Evolutionary conservation across 2,113 vertebrate species (phyloP), one percentile per base, ranked within the genome.

Genomic region (Festucalex cinctus): DNA sequence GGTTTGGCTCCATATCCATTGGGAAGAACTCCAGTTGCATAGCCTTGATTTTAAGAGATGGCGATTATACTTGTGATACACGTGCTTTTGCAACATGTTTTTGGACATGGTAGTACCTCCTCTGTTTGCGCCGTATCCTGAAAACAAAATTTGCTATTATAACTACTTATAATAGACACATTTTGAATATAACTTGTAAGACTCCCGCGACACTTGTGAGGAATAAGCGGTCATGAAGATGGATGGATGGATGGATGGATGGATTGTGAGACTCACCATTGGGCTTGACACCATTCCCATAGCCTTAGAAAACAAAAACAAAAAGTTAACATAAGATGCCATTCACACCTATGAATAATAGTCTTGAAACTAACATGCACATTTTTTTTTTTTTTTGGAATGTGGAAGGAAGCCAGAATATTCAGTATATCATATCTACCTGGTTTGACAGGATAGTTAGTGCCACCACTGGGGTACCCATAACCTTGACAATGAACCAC

Each of bases 1-100:
- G 75, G 82, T 72, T 76, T 83, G 4, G 20, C 16, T 74, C 78
- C 78, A 82, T 82, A 84, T 58, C 80, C 77, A 57, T 56, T 68
- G 10, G 66, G 49, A 51, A 63, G 46, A 26, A 66, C 73, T 71
- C 80, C 77, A 54, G 76, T 78, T 56, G 73, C 65, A 76, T 71
- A 81, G 75, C 76, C 85, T 88, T 24, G 2, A 61, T 4, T 44
- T 65, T 54, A 7, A 69, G 74, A 75, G 74, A 75, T 63, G 65
- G 69, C 69, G 5, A 68, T 5, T 65, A 19, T 13, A 24, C 35
- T 26, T 41, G n/a, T 5, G 12, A 0, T 9, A 5, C 16, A 28
- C 17, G 19, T 22, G 22, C 35, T 43, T 43, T 62, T 10, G 10
- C 4, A 32, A 32, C 37, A 53, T 14, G 3, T 36, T 35, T 14